Evolutionary conservation across 2,113 vertebrate species (phyloP), one percentile per base, ranked within the genome.

Genomic region (Cervus canadensis): DNA sequence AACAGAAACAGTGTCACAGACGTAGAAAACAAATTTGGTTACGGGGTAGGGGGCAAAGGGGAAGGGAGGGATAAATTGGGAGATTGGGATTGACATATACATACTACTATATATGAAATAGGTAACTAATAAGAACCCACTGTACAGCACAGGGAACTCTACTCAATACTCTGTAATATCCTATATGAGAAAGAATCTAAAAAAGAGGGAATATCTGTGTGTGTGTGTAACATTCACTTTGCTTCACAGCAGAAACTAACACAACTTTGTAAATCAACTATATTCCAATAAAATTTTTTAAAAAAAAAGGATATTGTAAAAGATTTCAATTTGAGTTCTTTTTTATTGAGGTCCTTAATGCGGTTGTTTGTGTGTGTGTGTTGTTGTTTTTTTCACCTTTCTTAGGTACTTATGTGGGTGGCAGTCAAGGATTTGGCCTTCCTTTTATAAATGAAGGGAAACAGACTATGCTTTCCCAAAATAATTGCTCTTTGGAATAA

Each of bases 401-500:
- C 76, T 79, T 79, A 50, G 76, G 43, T 79, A 79, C 43, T 79
- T 79, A 30, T 10, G 76, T 30, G 76, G 76, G 76, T 79, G 43
- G 76, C 76, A 79, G 45, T 79, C 26, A 79, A 48, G 26, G 76
- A 48, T 79, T 78, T 30, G 76, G 76, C 45, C 76, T 50, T 79
- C 43, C 76, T 79, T 79, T 79, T 50, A 48, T 48, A 79, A 79
- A 48, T 50, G 76, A 79, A 50, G 76, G 76, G 43, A 48, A 79
- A 79, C 76, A 79, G 76, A 50, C 43, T 79, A 30, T 79, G 76
- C 45, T 48, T 30, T 50, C 76, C 76, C 45, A 79, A 79, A 50
- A 79, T 79, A 79, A 71, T 79, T 28, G 43, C 76, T 79, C 76
- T 79, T 79, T 79, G 76, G 45, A 45, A 79, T 19, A 79, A 79